Percentiles rank a stretch among this genome's conserved stretches.
Conservation (phyloP, 1,140 invertebrate species). For the Gryon sp. region DNA sequence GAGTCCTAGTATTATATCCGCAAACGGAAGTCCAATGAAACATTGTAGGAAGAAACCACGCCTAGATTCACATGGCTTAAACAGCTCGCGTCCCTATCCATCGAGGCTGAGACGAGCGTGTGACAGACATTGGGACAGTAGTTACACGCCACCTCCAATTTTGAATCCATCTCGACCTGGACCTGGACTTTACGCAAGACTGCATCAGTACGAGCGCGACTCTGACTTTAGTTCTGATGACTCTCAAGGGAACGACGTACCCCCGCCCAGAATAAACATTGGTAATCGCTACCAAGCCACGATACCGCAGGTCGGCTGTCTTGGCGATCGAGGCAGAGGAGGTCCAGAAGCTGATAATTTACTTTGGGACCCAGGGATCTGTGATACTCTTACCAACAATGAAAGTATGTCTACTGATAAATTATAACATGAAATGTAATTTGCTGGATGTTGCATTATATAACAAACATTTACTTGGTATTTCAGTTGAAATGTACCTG, state of each 20-base stretch:
- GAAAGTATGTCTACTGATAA: conserved; percentile 89
- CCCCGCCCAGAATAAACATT: conserved; percentile 89
- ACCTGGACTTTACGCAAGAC: conserved; percentile 88
- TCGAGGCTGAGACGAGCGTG: conserved; percentile 81
- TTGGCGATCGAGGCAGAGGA: conserved; percentile 76
- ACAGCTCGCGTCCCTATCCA: conserved; percentile 80
- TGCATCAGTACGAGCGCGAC: conserved; percentile 76
- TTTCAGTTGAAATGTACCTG: conserved; percentile 90
- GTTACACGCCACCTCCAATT: conserved; percentile 95
- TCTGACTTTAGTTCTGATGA: conserved; percentile 77
- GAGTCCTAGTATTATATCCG: conserved; percentile 85
- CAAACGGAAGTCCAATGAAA: conserved; percentile 82
- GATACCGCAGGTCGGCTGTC: conserved; percentile 83
- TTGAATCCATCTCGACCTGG: conserved; percentile 92
- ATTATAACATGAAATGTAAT: too few species aligned
- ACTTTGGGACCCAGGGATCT: conserved; percentile 92
- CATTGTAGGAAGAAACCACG: conserved; percentile 83
- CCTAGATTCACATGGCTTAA: conserved; percentile 81
- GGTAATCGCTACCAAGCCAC: conserved; percentile 93
- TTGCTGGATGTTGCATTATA: too few species aligned
- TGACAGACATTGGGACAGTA: conserved; percentile 82
- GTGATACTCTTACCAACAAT: conserved; percentile 84
- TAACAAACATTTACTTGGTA: too few species aligned
- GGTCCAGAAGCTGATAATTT: conserved; percentile 84
- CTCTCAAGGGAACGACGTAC: conserved; percentile 77